These are phyloP conservation scores for Lateolabrax maculatus DNA, from an alignment of 2,797 vertebrate species.

Conservation along the genomic window DNA sequence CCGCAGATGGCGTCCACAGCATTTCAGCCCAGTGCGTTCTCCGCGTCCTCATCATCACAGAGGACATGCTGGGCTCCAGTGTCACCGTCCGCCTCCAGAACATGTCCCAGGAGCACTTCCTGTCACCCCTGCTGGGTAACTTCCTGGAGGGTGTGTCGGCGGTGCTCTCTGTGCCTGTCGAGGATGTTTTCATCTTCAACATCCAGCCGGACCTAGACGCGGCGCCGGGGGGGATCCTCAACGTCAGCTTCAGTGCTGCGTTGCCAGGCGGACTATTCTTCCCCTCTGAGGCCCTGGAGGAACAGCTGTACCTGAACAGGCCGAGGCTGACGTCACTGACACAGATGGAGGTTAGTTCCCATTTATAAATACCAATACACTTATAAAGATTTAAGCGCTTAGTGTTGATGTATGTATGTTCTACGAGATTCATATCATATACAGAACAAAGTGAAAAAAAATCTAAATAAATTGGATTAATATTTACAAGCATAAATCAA, in stretches of 20 bases:
- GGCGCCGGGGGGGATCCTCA: conserved; percentile 89
- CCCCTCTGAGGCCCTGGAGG: conserved; percentile 96
- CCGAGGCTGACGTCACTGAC: conserved; percentile 92
- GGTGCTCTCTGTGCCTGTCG: conserved; percentile 92
- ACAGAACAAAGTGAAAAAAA: not conserved
- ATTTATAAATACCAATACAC: conserved; percentile 1
- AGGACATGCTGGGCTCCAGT: conserved; percentile 97
- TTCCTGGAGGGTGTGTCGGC: conserved; percentile 97
- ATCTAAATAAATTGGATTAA: too few relatives aligned
- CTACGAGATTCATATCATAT: not conserved
- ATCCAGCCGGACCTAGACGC: conserved; percentile 96
- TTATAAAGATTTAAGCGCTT: not conserved
- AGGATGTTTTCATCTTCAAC: conserved; percentile 97
- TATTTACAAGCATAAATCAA: not conserved
- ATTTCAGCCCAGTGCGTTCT: conserved; percentile 95
- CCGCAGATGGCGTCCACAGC: conserved; percentile 93
- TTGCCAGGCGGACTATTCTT: conserved; percentile 92
- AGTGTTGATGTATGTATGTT: not conserved
- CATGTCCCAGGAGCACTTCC: conserved; percentile 98
- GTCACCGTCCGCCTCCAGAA: conserved; percentile 97
- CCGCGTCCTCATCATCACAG: conserved; percentile 96
- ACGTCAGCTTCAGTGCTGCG: conserved; percentile 95
- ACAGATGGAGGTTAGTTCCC: conserved; percentile 89
- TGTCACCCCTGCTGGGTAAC: conserved; percentile 92
- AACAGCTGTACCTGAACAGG: conserved; percentile 97